A percentile compares a stretch with the other conserved stretches of the same genome.
These are phyloP conservation scores for Eurystomus gularis DNA, from an alignment of 2,113 vertebrate species.

Conservation along the genomic window DNA sequence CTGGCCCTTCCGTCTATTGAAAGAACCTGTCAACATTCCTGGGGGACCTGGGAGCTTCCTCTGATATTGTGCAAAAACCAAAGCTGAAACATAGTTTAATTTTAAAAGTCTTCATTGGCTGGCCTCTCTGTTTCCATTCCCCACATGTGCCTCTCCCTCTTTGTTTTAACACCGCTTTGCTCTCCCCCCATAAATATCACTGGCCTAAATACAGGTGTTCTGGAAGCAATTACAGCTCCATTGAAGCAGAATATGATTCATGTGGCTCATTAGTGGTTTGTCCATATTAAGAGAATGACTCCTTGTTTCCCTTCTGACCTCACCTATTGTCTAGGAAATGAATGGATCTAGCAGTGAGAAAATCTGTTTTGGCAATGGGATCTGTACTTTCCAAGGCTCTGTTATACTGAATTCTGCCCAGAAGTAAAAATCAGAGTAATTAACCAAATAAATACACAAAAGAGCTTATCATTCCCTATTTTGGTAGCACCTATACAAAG, in stretches of 20 bases:
- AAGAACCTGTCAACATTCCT: neutral
- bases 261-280: slow-evolving; percentile 29
- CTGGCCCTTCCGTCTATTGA: neutral
- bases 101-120: neutral
- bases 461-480: neutral
- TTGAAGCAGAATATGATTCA: neutral
- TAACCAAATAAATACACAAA: slow-evolving; percentile 39
- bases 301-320: slow-evolving; percentile 51
- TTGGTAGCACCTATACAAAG: slow-evolving; percentile 5
- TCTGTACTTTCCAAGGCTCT: slow-evolving; percentile 7
- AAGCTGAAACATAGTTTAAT: neutral
- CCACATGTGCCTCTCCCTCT: neutral
- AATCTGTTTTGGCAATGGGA: slow-evolving; percentile 48
- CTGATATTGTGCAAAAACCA: neutral
- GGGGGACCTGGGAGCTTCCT: neutral
- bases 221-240: slow-evolving; percentile 18
- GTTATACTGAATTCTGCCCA: neutral
- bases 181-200: neutral
- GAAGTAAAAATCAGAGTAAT: slow-evolving; percentile 42
- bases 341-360: slow-evolving; percentile 44
- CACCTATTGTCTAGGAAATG: slow-evolving; percentile 54
- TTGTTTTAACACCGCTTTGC: neutral
- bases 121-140: neutral
- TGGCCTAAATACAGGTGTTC: slow-evolving; percentile 37
- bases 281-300: slow-evolving; percentile 15